These are phyloP conservation scores for Serrognathus titanus DNA, from an alignment of 2,888 invertebrate species.

Conservation along the genomic window DNA sequence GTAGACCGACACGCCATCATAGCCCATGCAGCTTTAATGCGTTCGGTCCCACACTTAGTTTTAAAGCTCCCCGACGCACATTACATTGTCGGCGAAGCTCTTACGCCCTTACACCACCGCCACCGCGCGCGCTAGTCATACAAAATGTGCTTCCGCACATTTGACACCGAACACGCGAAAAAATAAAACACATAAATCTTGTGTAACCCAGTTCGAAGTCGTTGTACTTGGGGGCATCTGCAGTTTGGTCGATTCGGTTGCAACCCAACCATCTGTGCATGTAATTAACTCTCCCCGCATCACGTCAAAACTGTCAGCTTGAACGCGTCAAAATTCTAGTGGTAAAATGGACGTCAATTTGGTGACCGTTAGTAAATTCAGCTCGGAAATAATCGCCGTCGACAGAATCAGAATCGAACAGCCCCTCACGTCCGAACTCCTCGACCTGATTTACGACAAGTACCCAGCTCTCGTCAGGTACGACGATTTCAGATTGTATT, in stretches of 20 bases:
- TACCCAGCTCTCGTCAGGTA: slow-evolving; percentile 23
- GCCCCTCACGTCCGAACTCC: slow-evolving; percentile 20
- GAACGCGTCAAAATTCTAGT: slow-evolving; percentile 1
- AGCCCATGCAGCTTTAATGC: neutral
- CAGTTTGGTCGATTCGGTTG: no score
- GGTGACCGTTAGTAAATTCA: slow-evolving; percentile 29
- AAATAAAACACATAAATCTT: no score
- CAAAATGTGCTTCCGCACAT: no score
- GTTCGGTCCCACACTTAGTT: neutral
- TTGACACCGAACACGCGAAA: no score
- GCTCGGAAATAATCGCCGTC: slow-evolving; percentile 26
- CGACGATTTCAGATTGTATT: slow-evolving; percentile 28
- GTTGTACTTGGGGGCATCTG: no score
- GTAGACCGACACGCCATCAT: neutral
- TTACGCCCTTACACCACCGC: no score
- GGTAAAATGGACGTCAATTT: slow-evolving; percentile 24
- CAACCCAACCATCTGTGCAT: no score
- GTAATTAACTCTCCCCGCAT: no score
- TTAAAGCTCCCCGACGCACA: no score
- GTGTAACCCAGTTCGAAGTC: no score
- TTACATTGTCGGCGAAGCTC: no score
- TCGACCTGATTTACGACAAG: slow-evolving; percentile 24
- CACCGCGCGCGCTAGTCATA: no score
- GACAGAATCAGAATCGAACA: slow-evolving; percentile 16
- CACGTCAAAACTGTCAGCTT: slow-evolving; percentile 2